These are phyloP conservation scores for Selenia dentaria DNA, from an alignment of 2,888 invertebrate genomes.

Conservation along the genomic window DNA sequence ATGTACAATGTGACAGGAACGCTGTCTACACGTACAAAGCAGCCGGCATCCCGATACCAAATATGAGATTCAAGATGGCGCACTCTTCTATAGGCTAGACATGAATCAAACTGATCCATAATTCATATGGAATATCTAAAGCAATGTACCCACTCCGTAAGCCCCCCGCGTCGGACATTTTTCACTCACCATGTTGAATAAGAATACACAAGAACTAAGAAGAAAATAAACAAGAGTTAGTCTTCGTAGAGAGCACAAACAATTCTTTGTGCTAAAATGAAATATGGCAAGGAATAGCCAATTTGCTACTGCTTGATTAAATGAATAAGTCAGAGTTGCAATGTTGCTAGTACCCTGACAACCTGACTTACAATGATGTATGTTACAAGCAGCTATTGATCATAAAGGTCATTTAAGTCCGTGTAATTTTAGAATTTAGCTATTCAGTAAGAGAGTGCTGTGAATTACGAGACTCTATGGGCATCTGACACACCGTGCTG, in stretches of 20 bases:
- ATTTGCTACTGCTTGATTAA: slow-evolving; percentile 37
- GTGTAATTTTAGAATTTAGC: slow-evolving; percentile 27
- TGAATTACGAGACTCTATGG: slow-evolving; percentile 13
- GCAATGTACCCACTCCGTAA: slow-evolving; percentile 52
- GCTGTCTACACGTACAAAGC: slow-evolving; percentile 40
- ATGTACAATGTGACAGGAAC: slow-evolving; percentile 12
- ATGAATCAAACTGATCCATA: slow-evolving; percentile 74
- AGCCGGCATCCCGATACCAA: slow-evolving; percentile 45
- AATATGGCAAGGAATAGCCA: slow-evolving; percentile 45
- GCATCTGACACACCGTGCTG: slow-evolving; percentile 13
- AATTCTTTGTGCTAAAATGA: slow-evolving; percentile 56
- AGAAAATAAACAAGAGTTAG: slow-evolving; percentile 61
- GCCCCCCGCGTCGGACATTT: slow-evolving; percentile 75
- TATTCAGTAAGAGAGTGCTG: slow-evolving; percentile 12
- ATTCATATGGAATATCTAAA: slow-evolving; percentile 74
- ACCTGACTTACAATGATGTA: slow-evolving; percentile 19
- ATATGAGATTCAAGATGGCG: slow-evolving; percentile 54
- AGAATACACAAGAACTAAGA: slow-evolving; percentile 34
- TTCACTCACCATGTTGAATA: slow-evolving; percentile 50
- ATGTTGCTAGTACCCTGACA: slow-evolving; percentile 27
- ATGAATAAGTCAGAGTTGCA: slow-evolving; percentile 11
- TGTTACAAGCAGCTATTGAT: slow-evolving; percentile 28
- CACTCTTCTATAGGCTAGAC: slow-evolving; percentile 53
- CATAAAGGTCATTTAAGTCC: slow-evolving; percentile 26
- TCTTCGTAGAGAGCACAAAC: slow-evolving; percentile 43